These are phyloP conservation scores for Poeciliopsis occidentalis DNA, from an alignment of 2,113 vertebrate species.

Conservation along the genomic window DNA sequence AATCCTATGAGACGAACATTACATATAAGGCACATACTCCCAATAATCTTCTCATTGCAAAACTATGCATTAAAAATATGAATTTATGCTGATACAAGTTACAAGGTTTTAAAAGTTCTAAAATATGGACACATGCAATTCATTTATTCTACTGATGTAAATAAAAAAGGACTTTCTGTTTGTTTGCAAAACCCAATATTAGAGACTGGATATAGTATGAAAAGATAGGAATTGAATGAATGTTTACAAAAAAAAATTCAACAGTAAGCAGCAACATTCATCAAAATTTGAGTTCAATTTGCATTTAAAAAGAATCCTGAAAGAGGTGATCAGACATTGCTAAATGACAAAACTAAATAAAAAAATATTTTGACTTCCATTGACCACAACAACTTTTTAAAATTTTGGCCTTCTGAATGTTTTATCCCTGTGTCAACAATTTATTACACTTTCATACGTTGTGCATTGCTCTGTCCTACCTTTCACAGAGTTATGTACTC, in stretches of 20 bases:
- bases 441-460: not conserved
- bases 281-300: not conserved
- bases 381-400: not conserved
- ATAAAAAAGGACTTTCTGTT: not conserved
- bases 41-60: not conserved
- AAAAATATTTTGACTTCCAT: too few species aligned
- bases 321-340: not conserved
- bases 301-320: not conserved
- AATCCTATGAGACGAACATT: constrained; percentile 69
- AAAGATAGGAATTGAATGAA: not conserved
- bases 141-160: not conserved
- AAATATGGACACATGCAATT: not conserved
- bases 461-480: constrained; percentile 66
- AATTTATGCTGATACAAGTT: not conserved
- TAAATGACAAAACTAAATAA: not conserved
- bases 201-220: not conserved
- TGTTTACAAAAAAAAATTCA: not conserved
- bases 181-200: not conserved
- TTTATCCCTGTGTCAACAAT: not conserved
- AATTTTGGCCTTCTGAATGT: not conserved
- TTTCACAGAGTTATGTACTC: constrained; percentile 83
- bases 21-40: constrained; percentile 32
- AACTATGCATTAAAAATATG: not conserved
- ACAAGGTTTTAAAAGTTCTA: not conserved
- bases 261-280: not conserved